Base-by-base conservation (phyloP, 2,797 vertebrate genomes). In the Enoplosus armatus region DNA sequence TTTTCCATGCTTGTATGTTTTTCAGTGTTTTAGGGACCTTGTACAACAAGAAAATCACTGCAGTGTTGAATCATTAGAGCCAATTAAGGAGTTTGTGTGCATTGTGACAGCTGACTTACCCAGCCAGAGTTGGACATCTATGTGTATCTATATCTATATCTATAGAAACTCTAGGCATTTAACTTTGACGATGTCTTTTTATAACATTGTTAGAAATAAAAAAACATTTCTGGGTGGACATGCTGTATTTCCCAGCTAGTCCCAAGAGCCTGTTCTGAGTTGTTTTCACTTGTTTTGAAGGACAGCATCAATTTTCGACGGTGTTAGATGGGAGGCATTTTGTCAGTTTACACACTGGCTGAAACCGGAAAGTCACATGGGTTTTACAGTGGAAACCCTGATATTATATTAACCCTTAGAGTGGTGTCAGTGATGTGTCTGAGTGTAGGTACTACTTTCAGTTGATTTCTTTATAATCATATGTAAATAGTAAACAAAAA, bases 241-340 rank as follows among this genome's bases (percentile, higher is more conserved):
- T 43, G 8, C 33, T 56, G 20, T 53, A 14, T 65, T 82, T 55
- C 53, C 26, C 26, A n/a, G 9, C 24, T 26, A 48, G 8, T 67
- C 66, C n/a, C 26, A 11, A 0, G 62, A 61, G 59, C 29, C 24
- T 65, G 14, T 39, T 67, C 27, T 45, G 22, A 56, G 22, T 53
- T 72, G 26, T 69, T 58, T 64, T 45, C 24, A 31, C 39, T 47
- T 33, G 37, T 66, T 81, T 33, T 27, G 29, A 63, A 72, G 39
- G 14, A 27, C 7, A 35, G 22, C 47, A 72, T 70, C 3, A 37
- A 41, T 71, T 59, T 56, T 51, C 3, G 1, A 56, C 24, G 16
- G 16, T 55, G 60, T 37, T 29, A 22, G 48, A 71, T 24, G 18
- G 37, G 67, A 69, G 3, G n/a, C 54, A 50, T 63, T 80, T 77